phyloP scores from a whole-genome alignment of 2,888 invertebrate species.

The Therioaphis trifolii region DNA sequence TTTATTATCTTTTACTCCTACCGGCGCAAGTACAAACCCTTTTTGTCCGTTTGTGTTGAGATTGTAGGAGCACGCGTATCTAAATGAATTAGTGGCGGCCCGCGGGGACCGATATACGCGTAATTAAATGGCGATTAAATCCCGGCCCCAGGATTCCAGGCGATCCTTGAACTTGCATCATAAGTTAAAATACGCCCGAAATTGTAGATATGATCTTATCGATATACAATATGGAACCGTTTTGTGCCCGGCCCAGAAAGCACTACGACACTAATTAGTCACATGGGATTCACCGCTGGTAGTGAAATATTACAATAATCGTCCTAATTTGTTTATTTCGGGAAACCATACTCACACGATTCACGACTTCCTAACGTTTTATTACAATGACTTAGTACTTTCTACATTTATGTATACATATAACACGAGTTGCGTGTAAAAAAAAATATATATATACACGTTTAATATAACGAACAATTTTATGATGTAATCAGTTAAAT shows the following conservation, averaged over 20 bases:
- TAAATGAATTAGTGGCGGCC: constrained; percentile 64
- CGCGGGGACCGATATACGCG: constrained; percentile 62
- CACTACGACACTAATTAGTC: constrained; percentile 31
- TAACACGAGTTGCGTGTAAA: too few relatives aligned
- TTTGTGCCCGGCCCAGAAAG: constrained; percentile 44
- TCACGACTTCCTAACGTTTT: neutral
- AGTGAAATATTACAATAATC: constrained; percentile 37
- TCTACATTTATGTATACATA: too few relatives aligned
- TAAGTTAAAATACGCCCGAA: constrained; percentile 53
- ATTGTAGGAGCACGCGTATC: constrained; percentile 34
- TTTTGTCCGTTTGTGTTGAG: constrained; percentile 53
- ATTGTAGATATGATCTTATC: constrained; percentile 58
- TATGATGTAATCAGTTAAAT: too few relatives aligned
- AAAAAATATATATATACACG: too few relatives aligned
- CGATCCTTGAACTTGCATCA: constrained; percentile 61
- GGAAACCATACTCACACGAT: neutral
- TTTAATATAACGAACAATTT: too few relatives aligned
- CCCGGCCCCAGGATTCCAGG: constrained; percentile 38
- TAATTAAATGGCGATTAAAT: constrained; percentile 63
- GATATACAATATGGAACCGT: constrained; percentile 60
- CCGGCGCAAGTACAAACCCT: constrained; percentile 37
- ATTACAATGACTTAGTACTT: neutral
- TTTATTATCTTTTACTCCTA: constrained; percentile 37
- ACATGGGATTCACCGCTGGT: constrained; percentile 42
- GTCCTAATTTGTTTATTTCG: constrained; percentile 35